A percentile compares a stretch with the other conserved stretches of the same genome.
Evolutionary conservation across 1,140 invertebrate species (phyloP).

Genomic region (Hestina assimilis): DNA sequence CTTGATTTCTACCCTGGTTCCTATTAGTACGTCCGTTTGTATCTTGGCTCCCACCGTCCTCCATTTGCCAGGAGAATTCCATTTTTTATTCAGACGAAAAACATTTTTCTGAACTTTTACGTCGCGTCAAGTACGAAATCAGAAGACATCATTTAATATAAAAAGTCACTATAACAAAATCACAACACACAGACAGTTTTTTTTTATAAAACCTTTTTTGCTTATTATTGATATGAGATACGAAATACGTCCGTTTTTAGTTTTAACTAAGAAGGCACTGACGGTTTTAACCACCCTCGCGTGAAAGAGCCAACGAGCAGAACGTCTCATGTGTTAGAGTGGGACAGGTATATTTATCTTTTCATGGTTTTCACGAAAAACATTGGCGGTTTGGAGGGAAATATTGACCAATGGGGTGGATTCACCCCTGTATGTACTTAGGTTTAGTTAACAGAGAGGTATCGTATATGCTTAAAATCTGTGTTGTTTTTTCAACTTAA

Average conservation of each 20-base stretch:
- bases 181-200: not conserved
- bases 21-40: constrained; percentile 32
- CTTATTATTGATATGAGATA: not conserved
- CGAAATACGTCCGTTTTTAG: constrained; percentile 49
- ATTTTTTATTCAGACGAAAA: constrained; percentile 49
- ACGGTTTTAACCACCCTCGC: constrained; percentile 49
- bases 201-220: not conserved
- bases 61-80: constrained; percentile 72
- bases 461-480: no score
- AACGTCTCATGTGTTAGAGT: constrained; percentile 30
- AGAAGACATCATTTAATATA: constrained; percentile 17
- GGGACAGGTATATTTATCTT: constrained; percentile 49
- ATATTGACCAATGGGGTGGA: constrained; percentile 47
- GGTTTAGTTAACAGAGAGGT: not conserved
- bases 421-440: constrained; percentile 13
- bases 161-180: constrained; percentile 1
- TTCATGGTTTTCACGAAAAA: constrained; percentile 51
- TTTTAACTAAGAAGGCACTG: constrained; percentile 65
- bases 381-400: constrained; percentile 44
- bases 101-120: constrained; percentile 35
- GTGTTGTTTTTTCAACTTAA: no score
- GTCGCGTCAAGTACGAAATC: constrained; percentile 55
- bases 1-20: constrained; percentile 40
- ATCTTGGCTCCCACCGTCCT: constrained; percentile 51
- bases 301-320: constrained; percentile 41